A percentile compares a stretch with the other conserved stretches of the same genome.
phyloP scores from a whole-genome alignment of 1,140 invertebrate species.

The Hestina assimilis region DNA sequence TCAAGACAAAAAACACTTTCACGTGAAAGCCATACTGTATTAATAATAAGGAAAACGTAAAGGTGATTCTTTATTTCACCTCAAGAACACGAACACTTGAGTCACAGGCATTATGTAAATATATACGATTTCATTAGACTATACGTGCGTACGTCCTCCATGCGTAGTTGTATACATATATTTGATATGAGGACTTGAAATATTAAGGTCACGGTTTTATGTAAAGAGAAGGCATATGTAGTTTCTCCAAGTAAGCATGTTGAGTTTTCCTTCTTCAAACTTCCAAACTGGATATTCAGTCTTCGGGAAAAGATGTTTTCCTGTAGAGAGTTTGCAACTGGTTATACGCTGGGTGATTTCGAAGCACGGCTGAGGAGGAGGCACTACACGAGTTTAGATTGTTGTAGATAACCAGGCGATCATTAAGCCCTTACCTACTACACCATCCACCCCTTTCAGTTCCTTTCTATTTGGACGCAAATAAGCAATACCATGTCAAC shows the following conservation, averaged over 20 bases:
- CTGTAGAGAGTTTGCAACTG: neutral
- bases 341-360: neutral
- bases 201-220: neutral
- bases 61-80: neutral
- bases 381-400: too few relatives aligned
- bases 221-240: neutral
- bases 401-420: too few relatives aligned
- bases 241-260: neutral
- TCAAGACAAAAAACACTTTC: too few relatives aligned
- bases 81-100: neutral
- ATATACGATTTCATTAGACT: neutral
- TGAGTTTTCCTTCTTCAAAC: neutral
- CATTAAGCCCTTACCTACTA: too few relatives aligned
- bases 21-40: too few relatives aligned
- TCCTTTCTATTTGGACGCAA: too few relatives aligned
- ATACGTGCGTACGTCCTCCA: neutral
- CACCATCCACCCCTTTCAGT: too few relatives aligned
- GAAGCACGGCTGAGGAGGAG: neutral
- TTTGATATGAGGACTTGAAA: neutral
- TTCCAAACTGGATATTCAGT: neutral
- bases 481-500: too few relatives aligned
- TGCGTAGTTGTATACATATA: neutral
- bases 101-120: neutral
- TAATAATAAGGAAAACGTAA: neutral
- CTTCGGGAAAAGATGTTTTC: neutral